phyloP scores from a whole-genome alignment of 2,888 invertebrate species.

The Tipula lateralis region DNA sequence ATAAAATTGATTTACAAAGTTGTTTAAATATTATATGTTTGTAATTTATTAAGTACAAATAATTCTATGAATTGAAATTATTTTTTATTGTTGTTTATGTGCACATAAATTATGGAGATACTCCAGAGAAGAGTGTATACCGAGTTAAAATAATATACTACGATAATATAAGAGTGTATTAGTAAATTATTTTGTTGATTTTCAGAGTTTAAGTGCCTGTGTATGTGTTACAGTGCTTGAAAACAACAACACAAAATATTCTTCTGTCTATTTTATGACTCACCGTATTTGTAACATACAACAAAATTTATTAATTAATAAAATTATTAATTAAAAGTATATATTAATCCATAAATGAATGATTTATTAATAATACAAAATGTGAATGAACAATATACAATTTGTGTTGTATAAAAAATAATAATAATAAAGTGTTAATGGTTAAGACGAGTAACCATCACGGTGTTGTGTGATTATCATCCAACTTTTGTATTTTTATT shows the following conservation, averaged over 20 bases:
- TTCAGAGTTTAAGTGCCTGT: background rate
- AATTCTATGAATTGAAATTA: background rate
- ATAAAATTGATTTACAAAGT: background rate
- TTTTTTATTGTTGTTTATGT: background rate
- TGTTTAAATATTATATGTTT: background rate
- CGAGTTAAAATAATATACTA: background rate
- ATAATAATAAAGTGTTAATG: background rate
- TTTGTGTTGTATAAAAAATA: background rate
- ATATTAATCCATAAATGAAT: background rate
- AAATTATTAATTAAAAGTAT: background rate
- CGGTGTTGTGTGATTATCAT: background rate
- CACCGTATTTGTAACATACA: background rate
- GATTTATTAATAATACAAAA: background rate
- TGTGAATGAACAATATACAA: background rate
- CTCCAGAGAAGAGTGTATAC: background rate
- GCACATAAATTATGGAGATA: background rate
- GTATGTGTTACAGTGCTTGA: background rate
- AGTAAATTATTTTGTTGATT: background rate
- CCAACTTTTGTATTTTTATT: background rate
- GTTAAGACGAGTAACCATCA: background rate
- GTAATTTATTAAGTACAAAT: background rate
- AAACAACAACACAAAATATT: background rate
- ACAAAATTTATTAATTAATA: background rate
- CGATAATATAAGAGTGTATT: background rate
- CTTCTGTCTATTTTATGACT: background rate